Evolutionary conservation across 92 coral and sea anemone species (phyloP).

Genomic region (Palythoa grandiflora): DNA sequence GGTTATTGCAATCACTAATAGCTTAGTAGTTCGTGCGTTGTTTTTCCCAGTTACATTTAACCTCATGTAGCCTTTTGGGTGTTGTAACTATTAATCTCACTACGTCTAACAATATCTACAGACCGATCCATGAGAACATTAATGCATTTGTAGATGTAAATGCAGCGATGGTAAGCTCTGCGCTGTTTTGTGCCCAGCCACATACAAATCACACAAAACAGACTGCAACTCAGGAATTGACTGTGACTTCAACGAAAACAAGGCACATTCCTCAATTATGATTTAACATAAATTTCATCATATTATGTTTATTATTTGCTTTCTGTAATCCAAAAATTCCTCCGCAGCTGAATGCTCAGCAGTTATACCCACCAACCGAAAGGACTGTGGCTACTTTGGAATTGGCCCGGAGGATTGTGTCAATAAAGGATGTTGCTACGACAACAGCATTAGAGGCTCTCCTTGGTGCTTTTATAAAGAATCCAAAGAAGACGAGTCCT

Average conservation of each 20-base stretch:
- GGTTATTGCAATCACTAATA: too few relatives aligned
- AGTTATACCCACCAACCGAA: background rate
- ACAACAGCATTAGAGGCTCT: constrained; percentile 19
- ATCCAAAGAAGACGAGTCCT: background rate
- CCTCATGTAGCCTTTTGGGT: too few relatives aligned
- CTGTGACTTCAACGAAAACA: background rate
- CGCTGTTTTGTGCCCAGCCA: too few relatives aligned
- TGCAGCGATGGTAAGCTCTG: too few relatives aligned
- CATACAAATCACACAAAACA: too few relatives aligned
- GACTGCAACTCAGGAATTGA: too few relatives aligned
- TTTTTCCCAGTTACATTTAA: too few relatives aligned
- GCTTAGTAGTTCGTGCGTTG: too few relatives aligned
- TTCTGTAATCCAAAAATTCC: background rate
- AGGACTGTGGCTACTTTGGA: constrained; percentile 22
- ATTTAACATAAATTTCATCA: background rate
- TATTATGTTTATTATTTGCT: background rate
- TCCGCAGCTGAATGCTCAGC: background rate
- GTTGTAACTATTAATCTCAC: too few relatives aligned
- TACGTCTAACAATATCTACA: too few relatives aligned
- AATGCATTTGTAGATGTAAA: too few relatives aligned
- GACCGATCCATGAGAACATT: too few relatives aligned
- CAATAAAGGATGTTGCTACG: constrained; percentile 10
- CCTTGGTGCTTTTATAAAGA: constrained; percentile 24
- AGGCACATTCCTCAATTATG: background rate
- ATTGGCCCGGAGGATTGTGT: background rate